These are phyloP conservation scores for Pammene aurita DNA, from an alignment of 2,888 invertebrate genomes.

Conservation along the genomic window DNA sequence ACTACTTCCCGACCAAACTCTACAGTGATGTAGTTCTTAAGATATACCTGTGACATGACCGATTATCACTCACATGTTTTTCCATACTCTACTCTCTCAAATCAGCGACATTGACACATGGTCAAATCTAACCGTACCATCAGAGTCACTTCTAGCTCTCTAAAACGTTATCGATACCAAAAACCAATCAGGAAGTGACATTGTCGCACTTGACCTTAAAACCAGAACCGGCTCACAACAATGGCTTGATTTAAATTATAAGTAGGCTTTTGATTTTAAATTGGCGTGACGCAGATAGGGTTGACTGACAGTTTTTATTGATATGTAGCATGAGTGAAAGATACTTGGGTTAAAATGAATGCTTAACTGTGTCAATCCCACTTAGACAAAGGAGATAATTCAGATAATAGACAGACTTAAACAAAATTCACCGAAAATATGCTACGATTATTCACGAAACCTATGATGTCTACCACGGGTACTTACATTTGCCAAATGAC, in stretches of 20 bases:
- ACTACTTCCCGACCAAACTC: too few species aligned
- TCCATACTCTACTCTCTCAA: not conserved
- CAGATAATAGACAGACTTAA: not conserved
- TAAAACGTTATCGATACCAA: conserved; percentile 23
- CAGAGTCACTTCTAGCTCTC: conserved; percentile 23
- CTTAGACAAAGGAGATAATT: too few species aligned
- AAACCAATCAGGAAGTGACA: conserved; percentile 41
- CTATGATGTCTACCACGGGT: too few species aligned
- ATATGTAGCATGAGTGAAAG: conserved; percentile 20
- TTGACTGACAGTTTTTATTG: conserved; percentile 28
- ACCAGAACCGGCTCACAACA: conserved; percentile 38
- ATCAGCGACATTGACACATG: conserved; percentile 29
- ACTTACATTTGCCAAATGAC: too few species aligned
- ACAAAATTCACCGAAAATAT: not conserved
- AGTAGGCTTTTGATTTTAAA: conserved; percentile 32
- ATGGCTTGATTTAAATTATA: conserved; percentile 36
- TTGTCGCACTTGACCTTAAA: conserved; percentile 42
- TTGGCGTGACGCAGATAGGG: conserved; percentile 21
- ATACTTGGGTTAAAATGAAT: not conserved
- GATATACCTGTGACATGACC: not conserved
- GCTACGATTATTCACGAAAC: too few species aligned
- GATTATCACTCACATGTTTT: not conserved
- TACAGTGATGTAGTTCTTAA: not conserved
- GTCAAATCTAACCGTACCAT: conserved; percentile 31
- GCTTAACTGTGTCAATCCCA: not conserved